These are phyloP conservation scores for Harpegnathos saltator DNA, from an alignment of 1,140 invertebrate genomes.

Conservation along the genomic window DNA sequence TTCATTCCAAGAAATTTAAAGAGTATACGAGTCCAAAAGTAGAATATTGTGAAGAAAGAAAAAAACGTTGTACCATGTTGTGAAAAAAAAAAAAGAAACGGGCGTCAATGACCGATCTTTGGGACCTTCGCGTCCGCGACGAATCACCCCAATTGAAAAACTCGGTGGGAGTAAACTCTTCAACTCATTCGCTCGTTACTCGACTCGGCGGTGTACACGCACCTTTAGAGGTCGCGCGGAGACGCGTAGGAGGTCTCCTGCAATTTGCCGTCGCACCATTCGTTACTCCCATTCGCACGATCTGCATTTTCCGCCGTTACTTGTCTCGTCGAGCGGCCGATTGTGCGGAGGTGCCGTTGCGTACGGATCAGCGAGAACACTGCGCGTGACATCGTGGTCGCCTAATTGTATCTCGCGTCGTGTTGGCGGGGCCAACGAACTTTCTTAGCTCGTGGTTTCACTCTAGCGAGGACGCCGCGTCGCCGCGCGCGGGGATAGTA, in stretches of 20 bases:
- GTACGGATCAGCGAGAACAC: slow-evolving; percentile 16
- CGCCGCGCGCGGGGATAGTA: neutral
- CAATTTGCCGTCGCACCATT: slow-evolving; percentile 18
- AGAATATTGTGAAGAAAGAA: too few relatives aligned
- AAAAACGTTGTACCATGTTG: too few relatives aligned
- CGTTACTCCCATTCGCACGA: slow-evolving; percentile 44
- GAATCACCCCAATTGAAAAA: too few relatives aligned
- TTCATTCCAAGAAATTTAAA: too few relatives aligned
- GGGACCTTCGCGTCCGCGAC: too few relatives aligned
- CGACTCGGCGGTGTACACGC: neutral
- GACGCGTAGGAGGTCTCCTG: neutral
- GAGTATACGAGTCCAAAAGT: too few relatives aligned
- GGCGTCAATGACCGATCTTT: too few relatives aligned
- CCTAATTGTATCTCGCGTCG: slow-evolving; percentile 45
- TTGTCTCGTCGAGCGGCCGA: slow-evolving; percentile 14
- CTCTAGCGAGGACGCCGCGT: slow-evolving; percentile 23
- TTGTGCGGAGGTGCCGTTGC: slow-evolving; percentile 25
- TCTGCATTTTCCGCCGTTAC: slow-evolving; percentile 51
- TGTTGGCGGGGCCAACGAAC: slow-evolving; percentile 35
- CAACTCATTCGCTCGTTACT: neutral
- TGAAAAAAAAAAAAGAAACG: too few relatives aligned
- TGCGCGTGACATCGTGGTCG: neutral
- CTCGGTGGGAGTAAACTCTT: too few relatives aligned
- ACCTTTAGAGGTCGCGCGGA: neutral
- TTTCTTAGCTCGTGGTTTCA: slow-evolving; percentile 42